Evolutionary conservation across 2,797 vertebrate genomes (phyloP), one percentile per base, ranked within the genome.

Genomic region (Acrocephalus scirpaceus): DNA sequence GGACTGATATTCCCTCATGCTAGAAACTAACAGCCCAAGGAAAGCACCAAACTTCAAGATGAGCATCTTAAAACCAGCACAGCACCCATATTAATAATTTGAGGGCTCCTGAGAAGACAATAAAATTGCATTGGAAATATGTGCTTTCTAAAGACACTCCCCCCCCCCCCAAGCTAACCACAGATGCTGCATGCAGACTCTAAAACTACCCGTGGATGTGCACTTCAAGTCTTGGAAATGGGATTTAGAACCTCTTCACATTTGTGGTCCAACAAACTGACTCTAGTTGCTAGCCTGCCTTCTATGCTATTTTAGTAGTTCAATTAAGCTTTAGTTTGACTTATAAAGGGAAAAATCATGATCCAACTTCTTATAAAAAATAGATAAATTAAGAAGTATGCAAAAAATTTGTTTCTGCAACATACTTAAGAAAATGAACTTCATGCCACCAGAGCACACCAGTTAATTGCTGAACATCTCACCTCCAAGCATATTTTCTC

Each of bases 181-280:
- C 29, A 64, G 21, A 45, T 48, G 45, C 9, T 40, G 30, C 47
- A 54, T 30, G 53, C 44, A 72, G 50, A 50, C 12, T 67, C 25
- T 16, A 50, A 65, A 80, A 27, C 4, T 13, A n/a, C 13, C 10
- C 9, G 1, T 1, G 8, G 50, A 72, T 34, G 47, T 0, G 4
- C 15, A 16, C 25, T 48, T 87, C 45, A 36, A 47, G 14, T 17
- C 48, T 72, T 5, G 2, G 32, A 62, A 83, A 77, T 5, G 23
- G 60, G 16, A 81, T 3, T 45, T 44, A 78, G 47, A 81, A 40
- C 22, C 22, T 56, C 64, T 25, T 58, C n/a, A 11, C 3, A 26
- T 48, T 21, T 77, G 44, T 10, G 2, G 18, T 50, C 17, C 57
- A 48, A 32, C 4, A 62, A 91, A 62, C 5, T n/a, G 60, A 82